Conservation (phyloP, 2,888 invertebrate genomes). For the Morpho helenor region DNA sequence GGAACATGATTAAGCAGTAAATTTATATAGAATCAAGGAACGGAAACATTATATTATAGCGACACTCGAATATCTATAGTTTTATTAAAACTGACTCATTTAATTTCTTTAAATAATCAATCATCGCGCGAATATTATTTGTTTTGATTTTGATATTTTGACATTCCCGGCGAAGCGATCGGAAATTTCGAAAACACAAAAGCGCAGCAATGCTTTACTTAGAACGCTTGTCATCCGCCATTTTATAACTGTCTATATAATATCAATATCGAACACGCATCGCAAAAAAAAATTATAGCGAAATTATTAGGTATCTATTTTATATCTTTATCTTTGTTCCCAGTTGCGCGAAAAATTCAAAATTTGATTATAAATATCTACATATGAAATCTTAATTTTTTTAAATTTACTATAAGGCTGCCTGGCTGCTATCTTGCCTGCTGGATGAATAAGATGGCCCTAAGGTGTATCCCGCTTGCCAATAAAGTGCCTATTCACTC, state of each 20-base stretch:
- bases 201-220: constrained; percentile 56
- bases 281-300: no score
- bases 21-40: background rate
- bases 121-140: background rate
- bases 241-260: constrained; percentile 15
- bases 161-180: constrained; percentile 52
- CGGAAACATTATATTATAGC: background rate
- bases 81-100: background rate
- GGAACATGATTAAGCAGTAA: background rate
- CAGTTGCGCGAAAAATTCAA: no score
- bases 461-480: no score
- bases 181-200: constrained; percentile 38
- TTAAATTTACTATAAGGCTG: no score
- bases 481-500: no score
- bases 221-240: constrained; percentile 24
- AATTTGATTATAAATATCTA: no score
- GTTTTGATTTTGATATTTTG: constrained; percentile 31
- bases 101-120: background rate
- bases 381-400: no score
- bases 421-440: no score
- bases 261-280: no score
- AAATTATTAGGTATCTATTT: no score
- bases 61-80: background rate
- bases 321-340: no score
- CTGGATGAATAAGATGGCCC: no score